phyloP scores from a whole-genome alignment of 1,140 invertebrate genomes.

The Zaprionus tsacasi region DNA sequence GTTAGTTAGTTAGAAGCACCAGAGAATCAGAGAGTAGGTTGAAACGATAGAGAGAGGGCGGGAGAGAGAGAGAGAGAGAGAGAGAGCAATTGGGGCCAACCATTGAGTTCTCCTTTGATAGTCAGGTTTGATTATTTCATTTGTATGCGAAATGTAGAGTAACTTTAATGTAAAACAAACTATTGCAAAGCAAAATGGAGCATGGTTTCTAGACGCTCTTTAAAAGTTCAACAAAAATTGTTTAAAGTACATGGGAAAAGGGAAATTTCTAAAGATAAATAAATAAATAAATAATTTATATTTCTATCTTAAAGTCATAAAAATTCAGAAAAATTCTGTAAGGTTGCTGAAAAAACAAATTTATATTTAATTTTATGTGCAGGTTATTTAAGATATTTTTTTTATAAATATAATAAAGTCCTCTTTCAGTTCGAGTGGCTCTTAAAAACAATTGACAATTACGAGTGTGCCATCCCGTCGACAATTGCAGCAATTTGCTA shows the following conservation, averaged over 20 bases:
- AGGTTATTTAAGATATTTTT: background rate
- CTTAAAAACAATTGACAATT: slow-evolving; percentile 21
- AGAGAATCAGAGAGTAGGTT: background rate
- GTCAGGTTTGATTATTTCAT: slow-evolving; percentile 7
- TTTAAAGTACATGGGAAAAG: too few species aligned
- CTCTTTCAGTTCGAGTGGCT: background rate
- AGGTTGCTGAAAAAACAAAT: too few species aligned
- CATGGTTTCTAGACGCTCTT: background rate
- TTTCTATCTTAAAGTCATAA: too few species aligned
- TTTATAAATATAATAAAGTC: background rate
- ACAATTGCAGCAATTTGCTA: slow-evolving; percentile 24
- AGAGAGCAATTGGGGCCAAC: background rate
- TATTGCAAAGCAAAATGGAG: background rate
- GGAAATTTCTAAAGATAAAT: too few species aligned
- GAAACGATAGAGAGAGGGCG: background rate
- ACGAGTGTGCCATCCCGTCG: background rate
- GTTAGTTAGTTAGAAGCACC: slow-evolving; percentile 3
- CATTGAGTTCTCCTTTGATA: slow-evolving; percentile 30
- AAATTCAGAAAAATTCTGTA: too few species aligned
- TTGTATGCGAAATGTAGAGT: slow-evolving; percentile 2
- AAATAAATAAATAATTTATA: too few species aligned
- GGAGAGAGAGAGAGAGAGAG: background rate
- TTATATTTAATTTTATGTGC: too few species aligned
- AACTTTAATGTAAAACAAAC: background rate
- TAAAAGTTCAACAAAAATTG: too few species aligned